Conservation (phyloP, 2,797 vertebrate species). For the Malurus leucopterus region DNA sequence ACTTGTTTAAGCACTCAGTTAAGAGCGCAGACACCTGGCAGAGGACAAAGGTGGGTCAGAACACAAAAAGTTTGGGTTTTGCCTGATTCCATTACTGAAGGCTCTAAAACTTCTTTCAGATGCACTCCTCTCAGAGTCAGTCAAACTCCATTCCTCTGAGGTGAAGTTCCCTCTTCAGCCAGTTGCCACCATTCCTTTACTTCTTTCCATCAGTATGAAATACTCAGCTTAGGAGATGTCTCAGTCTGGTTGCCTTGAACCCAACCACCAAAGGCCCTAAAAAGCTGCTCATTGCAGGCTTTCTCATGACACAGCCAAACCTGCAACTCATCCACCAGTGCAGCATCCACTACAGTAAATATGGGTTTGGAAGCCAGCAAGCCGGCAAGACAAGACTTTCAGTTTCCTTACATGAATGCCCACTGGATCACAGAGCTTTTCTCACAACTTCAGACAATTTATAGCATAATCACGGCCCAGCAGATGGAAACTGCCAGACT, state of each 20-base stretch:
- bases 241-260: background rate
- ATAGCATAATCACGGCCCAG: background rate
- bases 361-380: background rate
- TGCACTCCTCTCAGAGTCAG: background rate
- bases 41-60: background rate
- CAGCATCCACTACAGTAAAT: background rate
- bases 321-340: background rate
- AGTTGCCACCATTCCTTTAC: background rate
- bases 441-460: conserved; percentile 5
- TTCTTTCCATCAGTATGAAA: background rate
- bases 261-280: background rate
- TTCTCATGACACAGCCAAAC: background rate
- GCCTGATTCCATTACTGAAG: background rate
- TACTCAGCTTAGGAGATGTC: background rate
- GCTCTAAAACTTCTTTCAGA: background rate
- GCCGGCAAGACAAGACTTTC: background rate
- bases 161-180: background rate
- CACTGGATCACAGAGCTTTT: conserved; percentile 13
- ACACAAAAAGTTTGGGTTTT: background rate
- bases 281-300: background rate
- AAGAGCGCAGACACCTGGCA: background rate
- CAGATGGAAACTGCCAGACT: background rate
- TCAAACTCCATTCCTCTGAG: background rate
- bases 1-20: background rate
- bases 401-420: background rate